Evolutionary conservation across 2,888 invertebrate genomes (phyloP), one percentile per base, ranked within the genome.

Genomic region (Agonopterix alstromeriana): DNA sequence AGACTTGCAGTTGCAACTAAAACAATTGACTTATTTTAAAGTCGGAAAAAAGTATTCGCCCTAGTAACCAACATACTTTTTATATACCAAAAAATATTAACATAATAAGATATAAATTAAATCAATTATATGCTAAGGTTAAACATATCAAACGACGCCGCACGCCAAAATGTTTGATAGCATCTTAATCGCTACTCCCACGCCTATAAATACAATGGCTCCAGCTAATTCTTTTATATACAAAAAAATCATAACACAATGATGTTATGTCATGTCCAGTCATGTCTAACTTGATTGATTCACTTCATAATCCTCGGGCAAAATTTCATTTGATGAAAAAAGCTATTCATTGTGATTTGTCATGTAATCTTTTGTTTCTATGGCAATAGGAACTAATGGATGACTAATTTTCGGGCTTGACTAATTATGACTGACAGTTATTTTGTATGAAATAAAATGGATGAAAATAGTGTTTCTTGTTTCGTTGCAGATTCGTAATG

Each of bases 401-500:
- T 38, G 38, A 38, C 38, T 38, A 38, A 38, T 10, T 42, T 11
- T 42, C 42, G 3, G 11, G 8, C 10, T 8, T 10, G 10, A 42
- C 42, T 42, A 11, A 42, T 42, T 3, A 42, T 42, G 42, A 42
- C 0, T 42, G 11, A 42, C 11, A 11, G 11, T 42, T 42, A 10
- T 5, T 27, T 27, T 27, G 8, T 8, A 8, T 12, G 3, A 5
- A 27, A 27, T 27, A 27, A 7, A 5, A 27, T 27, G 27, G 27
- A 17, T 17, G 17, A 17, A 38, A 38, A 4, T 38, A 2, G 12
- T 42, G 7, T 10, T 42, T 3, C 2, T 42, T 42, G 42, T 42
- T 57, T 61, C 76, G 49, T 70, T 73, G 73, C 76, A 88, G 88
- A 73, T 79, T 50, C 80, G 83, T 49, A 72, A 89, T 89, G 89